Base-by-base conservation (phyloP, 2,888 invertebrate species). In the Gibbula magus region DNA sequence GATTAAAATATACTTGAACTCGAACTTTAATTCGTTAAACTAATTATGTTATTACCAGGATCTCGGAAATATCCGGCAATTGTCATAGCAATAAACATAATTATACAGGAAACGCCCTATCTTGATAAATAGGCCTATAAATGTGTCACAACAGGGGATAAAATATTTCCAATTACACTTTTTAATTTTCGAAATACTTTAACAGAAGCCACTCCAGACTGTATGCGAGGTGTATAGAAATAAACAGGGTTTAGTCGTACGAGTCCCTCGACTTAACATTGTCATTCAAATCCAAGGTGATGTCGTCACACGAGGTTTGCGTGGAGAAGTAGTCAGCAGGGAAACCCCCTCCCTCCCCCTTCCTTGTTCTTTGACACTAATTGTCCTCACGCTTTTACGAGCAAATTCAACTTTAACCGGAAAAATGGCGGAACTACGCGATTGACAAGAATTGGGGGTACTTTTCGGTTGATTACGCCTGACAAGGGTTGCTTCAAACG, bases 361-460 rank as follows among this genome's bases (percentile, higher is more conserved):
- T 25, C 13, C 16, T 29, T 61, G 25, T 61, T 61, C 25, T 29
- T 18, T 61, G 61, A 61, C 61, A 61, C 61, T 61, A 61, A 61
- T 61, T 61, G 61, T 61, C 61, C 61, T 61, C 29, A 61, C 61
- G 61, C 29, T 61, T 29, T 25, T 61, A 45, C 61, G 61, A 61
- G 29, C 61, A 61, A 61, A 61, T 29, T 61, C 61, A 29, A 61
- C 29, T 29, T 29, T 29, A 61, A 25, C 25, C 29, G 61, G 45
- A 13, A 61, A 61, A 61, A 61, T 61, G 25, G 61, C 61, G 61
- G 61, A 61, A 61, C 25, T 61, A 61, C 29, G 61, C 25, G 25
- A 7, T 29, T 61, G 61, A 61, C 29, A 61, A 61, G 61, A 61
- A 61, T 29, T 61, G 61, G 20, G 22, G 61, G 61, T 29, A 4